Evolutionary conservation across 2,888 invertebrate species (phyloP).

Genomic region (Hedya salicella): DNA sequence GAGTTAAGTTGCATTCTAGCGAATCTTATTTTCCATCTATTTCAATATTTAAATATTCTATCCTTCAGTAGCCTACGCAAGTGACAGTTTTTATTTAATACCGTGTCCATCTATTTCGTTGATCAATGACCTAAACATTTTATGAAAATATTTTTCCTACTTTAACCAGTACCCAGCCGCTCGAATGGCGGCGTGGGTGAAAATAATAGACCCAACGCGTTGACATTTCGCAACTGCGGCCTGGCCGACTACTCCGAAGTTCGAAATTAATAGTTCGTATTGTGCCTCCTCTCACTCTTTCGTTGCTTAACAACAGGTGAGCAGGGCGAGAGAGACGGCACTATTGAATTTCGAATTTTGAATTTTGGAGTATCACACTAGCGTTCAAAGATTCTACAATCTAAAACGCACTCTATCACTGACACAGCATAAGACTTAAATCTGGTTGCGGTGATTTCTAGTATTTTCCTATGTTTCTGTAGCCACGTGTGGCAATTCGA

Average conservation of each 20-base stretch:
- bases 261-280: no score
- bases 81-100: neutral
- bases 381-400: constrained; percentile 12
- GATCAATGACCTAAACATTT: constrained; percentile 11
- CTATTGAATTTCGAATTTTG: no score
- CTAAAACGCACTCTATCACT: constrained; percentile 2
- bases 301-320: no score
- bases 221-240: constrained; percentile 73
- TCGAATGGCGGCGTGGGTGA: constrained; percentile 74
- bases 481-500: constrained; percentile 39
- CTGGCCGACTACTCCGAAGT: neutral
- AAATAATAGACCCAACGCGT: constrained; percentile 68
- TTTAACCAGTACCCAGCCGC: constrained; percentile 36
- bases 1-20: no score
- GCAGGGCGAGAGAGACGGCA: no score
- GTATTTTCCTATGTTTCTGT: constrained; percentile 16
- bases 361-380: no score
- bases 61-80: no score
- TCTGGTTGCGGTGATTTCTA: neutral
- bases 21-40: no score
- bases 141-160: constrained; percentile 38
- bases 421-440: constrained; percentile 10
- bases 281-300: no score
- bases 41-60: no score
- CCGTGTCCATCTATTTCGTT: constrained; percentile 1